Evolutionary conservation across 2,113 vertebrate genomes (phyloP), one percentile per base, ranked within the genome.

Genomic region (Brachirus orientalis): DNA sequence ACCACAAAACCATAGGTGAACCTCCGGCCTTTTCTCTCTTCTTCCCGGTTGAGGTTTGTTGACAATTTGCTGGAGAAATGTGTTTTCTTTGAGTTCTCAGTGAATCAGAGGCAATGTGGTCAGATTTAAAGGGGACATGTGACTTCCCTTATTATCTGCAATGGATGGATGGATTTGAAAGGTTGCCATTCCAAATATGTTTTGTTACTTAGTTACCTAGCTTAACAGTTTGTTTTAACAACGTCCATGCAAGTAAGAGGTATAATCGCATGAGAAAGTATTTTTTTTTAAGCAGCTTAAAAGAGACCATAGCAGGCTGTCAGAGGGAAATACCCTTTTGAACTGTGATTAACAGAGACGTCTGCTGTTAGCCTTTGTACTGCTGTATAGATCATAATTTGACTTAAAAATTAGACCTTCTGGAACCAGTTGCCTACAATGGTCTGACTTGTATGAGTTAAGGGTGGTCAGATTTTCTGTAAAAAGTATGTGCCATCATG

Each of bases 1-100:
- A 51, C 52, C 50, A 62, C 64, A 59, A 73, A 69, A 63, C 43
- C 57, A 63, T 46, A 56, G 20, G 41, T 44, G 53, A 69, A 33
- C 52, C 18, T 36, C 36, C 17, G 12, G 19, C 37, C 17, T 46
- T 67, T 41, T 57, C 7, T 47, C 45, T 45, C 1, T 13, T 69
- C 22, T 10, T 53, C n/a, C 47, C 10, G 28, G 44, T 14, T 19
- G 65, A 28, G 35, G 45, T 52, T 19, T 79, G 33, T 36, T 53
- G 6, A 0, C 64, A 18, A 60, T 12, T 5, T 10, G 45, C 16
- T 18, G 28, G 7, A 3, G 1, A 35, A 33, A 36, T 47, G 20
- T 60, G 6, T 74, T 38, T 46, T 57, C 6, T 43, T 43, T 51
- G 12, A 53, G 40, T 20, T 48, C 13, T 28, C 36, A 8, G 6